Percentiles rank a stretch among this genome's conserved stretches.
These are phyloP conservation scores for Dendrophyllia cribrosa DNA, from an alignment of 64 coral and sea anemone species.

Conservation along the genomic window DNA sequence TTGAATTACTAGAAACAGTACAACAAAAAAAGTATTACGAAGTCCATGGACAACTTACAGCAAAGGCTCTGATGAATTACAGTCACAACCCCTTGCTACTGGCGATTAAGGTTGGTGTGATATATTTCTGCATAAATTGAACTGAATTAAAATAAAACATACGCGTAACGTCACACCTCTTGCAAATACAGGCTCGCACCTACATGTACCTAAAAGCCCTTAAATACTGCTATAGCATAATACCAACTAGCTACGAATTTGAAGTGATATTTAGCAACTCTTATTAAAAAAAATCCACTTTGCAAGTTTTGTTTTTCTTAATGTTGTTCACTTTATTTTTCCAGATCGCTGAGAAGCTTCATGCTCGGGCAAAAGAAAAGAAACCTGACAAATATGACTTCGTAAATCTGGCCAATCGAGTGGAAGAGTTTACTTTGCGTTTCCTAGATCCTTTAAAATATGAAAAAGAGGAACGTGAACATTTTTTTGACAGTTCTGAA, in stretches of 20 bases:
- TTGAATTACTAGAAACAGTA: background rate
- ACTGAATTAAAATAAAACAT: too few relatives aligned
- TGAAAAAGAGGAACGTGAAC: background rate
- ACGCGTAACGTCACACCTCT: too few relatives aligned
- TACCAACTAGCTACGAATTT: too few relatives aligned
- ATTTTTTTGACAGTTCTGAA: background rate
- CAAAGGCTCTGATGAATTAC: background rate
- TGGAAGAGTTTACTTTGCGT: background rate
- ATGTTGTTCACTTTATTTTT: background rate
- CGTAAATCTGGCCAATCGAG: background rate
- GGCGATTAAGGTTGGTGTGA: background rate
- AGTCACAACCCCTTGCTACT: background rate
- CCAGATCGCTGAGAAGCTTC: background rate
- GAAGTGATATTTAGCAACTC: too few relatives aligned
- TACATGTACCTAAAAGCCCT: too few relatives aligned
- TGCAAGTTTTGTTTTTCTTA: too few relatives aligned
- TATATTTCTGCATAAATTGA: too few relatives aligned
- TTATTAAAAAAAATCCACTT: too few relatives aligned
- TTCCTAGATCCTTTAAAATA: background rate
- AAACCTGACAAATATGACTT: background rate
- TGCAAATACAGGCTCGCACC: too few relatives aligned
- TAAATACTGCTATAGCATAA: too few relatives aligned
- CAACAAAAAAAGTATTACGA: background rate
- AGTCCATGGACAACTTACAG: background rate
- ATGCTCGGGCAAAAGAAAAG: background rate